phyloP scores from a whole-genome alignment of 2,113 vertebrate species.

The Perca schrenkii region DNA sequence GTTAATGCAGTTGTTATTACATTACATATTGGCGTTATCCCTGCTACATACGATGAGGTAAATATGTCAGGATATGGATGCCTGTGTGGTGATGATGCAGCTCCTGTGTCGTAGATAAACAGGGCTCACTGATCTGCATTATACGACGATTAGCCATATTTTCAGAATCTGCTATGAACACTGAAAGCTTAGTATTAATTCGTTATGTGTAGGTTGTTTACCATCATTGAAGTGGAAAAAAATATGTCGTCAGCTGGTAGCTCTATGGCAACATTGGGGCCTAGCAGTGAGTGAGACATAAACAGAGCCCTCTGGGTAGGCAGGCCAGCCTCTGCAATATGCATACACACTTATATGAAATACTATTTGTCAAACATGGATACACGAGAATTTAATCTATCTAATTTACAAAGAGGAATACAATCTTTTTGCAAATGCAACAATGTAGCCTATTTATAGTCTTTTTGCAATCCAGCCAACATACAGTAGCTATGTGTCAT shows the following conservation, averaged over 20 bases:
- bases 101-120: constrained; percentile 55
- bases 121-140: neutral
- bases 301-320: constrained; percentile 57
- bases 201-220: constrained; percentile 16
- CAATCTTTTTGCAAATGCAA: no score
- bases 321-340: constrained; percentile 59
- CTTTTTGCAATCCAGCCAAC: neutral
- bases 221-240: constrained; percentile 15
- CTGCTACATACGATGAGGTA: constrained; percentile 10
- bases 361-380: neutral
- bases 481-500: neutral
- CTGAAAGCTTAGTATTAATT: neutral
- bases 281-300: constrained; percentile 68
- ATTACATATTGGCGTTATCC: neutral
- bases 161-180: neutral
- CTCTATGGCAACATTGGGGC: constrained; percentile 69
- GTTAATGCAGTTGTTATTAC: neutral
- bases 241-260: constrained; percentile 48
- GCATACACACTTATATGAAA: constrained; percentile 30
- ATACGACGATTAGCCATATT: constrained; percentile 5
- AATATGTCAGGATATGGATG: constrained; percentile 49
- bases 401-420: neutral
- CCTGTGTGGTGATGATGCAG: constrained; percentile 63
- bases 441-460: no score
- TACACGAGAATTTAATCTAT: neutral